Percentiles rank a stretch among this genome's conserved stretches.
These are phyloP conservation scores for Crotalus tigris DNA, from an alignment of 2,113 vertebrate genomes.

Conservation along the genomic window DNA sequence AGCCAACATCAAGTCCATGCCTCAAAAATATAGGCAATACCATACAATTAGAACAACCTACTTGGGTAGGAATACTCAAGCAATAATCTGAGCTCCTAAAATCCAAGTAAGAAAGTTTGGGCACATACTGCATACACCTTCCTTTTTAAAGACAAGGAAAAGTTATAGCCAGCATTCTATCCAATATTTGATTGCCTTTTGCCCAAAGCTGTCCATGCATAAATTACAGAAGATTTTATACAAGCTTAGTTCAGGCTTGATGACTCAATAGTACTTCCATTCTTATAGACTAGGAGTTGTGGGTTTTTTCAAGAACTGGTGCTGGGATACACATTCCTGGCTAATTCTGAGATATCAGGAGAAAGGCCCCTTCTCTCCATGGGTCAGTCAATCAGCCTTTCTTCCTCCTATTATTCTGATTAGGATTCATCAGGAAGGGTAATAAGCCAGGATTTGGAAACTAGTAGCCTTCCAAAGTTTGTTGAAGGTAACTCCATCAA, in stretches of 20 bases:
- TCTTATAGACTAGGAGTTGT: background rate
- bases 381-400: background rate
- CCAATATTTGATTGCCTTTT: background rate
- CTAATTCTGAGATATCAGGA: background rate
- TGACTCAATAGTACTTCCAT: background rate
- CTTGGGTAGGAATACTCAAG: background rate
- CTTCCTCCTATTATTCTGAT: background rate
- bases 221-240: background rate
- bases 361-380: background rate
- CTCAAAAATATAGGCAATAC: background rate
- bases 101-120: background rate
- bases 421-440: background rate
- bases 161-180: background rate
- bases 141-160: background rate
- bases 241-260: background rate
- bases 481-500: background rate
- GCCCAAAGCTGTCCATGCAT: background rate
- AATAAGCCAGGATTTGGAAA: background rate
- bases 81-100: background rate
- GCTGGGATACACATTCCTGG: background rate
- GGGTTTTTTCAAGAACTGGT: background rate
- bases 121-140: background rate
- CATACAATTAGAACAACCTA: background rate
- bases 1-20: background rate
- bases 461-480: background rate